phyloP scores from a whole-genome alignment of 1,140 invertebrate genomes.

The Drosophila persimilis region DNA sequence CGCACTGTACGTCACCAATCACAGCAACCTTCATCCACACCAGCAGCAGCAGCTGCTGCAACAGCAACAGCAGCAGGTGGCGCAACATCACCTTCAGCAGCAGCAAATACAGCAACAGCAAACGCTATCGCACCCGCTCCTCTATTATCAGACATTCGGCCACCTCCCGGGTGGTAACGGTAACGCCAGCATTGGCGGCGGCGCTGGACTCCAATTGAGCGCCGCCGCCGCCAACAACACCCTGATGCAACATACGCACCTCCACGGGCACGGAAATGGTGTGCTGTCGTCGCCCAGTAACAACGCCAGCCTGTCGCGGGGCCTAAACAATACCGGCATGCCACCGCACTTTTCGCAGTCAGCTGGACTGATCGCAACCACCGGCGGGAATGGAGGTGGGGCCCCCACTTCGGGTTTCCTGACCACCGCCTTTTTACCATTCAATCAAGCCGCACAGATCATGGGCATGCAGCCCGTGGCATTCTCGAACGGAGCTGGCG shows the following conservation, averaged over 20 bases:
- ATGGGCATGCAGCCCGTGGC: slow-evolving; percentile 50
- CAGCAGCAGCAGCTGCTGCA: slow-evolving; percentile 46
- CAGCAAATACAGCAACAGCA: slow-evolving; percentile 54
- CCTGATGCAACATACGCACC: slow-evolving; percentile 39
- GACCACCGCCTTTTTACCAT: slow-evolving; percentile 53
- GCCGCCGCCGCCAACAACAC: slow-evolving; percentile 59
- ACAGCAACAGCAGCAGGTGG: slow-evolving; percentile 47
- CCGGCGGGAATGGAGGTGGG: slow-evolving; percentile 29
- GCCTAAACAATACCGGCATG: slow-evolving; percentile 44
- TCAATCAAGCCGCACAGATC: slow-evolving; percentile 36
- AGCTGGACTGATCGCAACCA: slow-evolving; percentile 67
- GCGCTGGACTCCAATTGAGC: slow-evolving; percentile 65
- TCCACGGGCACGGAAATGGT: slow-evolving; percentile 46
- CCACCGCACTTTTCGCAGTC: slow-evolving; percentile 53
- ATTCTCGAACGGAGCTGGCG: slow-evolving; percentile 44
- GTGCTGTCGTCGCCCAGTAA: slow-evolving; percentile 47
- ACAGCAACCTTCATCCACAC: slow-evolving; percentile 44
- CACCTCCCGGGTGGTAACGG: slow-evolving; percentile 42
- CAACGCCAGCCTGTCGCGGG: slow-evolving; percentile 44
- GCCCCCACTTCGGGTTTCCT: slow-evolving; percentile 26
- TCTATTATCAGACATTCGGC: slow-evolving; percentile 49
- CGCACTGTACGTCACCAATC: slow-evolving; percentile 56
- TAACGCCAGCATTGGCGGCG: slow-evolving; percentile 60
- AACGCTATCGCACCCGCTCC: slow-evolving; percentile 38
- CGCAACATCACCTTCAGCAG: slow-evolving; percentile 48